Evolutionary conservation across 2,797 vertebrate genomes (phyloP).

Genomic region (Enteromius fasciolatus): DNA sequence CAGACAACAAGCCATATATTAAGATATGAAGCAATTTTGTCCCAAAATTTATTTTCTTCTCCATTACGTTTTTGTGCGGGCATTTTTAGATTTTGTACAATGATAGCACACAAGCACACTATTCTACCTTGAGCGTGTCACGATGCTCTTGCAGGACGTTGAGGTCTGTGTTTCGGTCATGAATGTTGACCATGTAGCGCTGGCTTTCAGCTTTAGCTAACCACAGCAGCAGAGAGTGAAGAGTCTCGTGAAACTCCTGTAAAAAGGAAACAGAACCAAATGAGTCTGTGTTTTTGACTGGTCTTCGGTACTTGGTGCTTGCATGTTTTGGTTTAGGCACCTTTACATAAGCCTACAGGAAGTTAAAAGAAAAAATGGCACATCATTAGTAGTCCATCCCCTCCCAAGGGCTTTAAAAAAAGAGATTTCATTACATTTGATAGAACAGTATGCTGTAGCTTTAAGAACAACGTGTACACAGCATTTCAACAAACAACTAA

Average conservation of each 20-base stretch:
- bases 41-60: neutral
- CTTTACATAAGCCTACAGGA: neutral
- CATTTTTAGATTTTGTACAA: neutral
- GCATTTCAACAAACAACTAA: neutral
- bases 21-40: neutral
- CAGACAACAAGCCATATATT: neutral
- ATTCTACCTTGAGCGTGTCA: conserved; percentile 78
- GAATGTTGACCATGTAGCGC: conserved; percentile 67
- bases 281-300: neutral
- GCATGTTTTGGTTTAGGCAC: neutral
- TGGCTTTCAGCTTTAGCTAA: conserved; percentile 80
- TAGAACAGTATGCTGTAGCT: neutral
- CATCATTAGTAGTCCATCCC: neutral
- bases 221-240: conserved; percentile 85
- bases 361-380: neutral
- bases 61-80: neutral
- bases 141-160: conserved; percentile 69
- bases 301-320: conserved; percentile 1
- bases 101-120: neutral
- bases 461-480: neutral
- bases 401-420: too few relatives aligned
- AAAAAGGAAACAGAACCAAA: neutral
- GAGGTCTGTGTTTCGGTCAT: conserved; percentile 62
- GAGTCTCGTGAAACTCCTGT: conserved; percentile 88
- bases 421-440: neutral